phyloP scores from a whole-genome alignment of 2,888 invertebrate genomes.

The Amorpha juglandis region DNA sequence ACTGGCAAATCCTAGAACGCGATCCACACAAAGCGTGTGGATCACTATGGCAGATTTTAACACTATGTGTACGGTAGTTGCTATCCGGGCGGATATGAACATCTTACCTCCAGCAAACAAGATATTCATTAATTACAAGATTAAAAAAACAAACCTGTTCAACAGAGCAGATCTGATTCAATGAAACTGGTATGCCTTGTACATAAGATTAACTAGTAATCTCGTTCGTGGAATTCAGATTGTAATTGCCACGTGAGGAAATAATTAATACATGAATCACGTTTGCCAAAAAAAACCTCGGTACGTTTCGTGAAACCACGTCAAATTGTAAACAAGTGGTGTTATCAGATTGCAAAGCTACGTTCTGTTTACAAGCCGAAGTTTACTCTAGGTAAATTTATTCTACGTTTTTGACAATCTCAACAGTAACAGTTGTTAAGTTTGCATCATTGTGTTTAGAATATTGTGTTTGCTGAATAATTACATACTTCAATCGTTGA shows the following conservation, averaged over 20 bases:
- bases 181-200: neutral
- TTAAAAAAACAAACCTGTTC: neutral
- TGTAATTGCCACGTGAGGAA: neutral
- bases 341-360: neutral
- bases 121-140: neutral
- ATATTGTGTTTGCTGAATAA: neutral
- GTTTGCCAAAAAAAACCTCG: constrained; percentile 5
- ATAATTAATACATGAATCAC: neutral
- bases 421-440: neutral
- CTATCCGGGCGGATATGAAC: no score
- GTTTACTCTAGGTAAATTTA: neutral
- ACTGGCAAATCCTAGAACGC: no score
- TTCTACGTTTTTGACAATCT: constrained; percentile 4
- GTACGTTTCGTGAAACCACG: neutral
- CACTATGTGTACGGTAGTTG: no score
- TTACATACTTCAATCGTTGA: neutral
- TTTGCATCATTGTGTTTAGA: neutral
- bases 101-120: no score
- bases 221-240: neutral
- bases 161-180: neutral
- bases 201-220: neutral
- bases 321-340: neutral
- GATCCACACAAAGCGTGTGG: no score
- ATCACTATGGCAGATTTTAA: no score
- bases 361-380: neutral